These are phyloP conservation scores for Ptychadena robeensis DNA, from an alignment of 2,797 vertebrate species.

Conservation along the genomic window DNA sequence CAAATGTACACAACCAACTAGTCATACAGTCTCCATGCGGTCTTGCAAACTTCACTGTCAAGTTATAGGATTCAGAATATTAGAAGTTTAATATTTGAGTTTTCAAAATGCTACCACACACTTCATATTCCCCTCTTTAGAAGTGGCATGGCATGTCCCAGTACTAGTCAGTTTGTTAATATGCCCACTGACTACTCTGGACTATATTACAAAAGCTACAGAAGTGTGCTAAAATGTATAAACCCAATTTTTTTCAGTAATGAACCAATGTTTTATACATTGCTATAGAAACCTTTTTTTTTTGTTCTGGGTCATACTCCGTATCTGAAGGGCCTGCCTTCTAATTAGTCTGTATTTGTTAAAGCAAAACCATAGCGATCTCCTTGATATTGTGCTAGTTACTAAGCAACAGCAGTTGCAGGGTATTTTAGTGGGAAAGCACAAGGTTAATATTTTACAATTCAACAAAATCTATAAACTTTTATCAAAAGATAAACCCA, in stretches of 20 bases:
- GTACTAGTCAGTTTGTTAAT: not conserved
- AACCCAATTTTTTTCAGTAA: not conserved
- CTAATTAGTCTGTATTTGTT: slow-evolving; percentile 26
- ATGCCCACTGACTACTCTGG: no score
- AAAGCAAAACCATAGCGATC: not conserved
- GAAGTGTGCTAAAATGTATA: not conserved
- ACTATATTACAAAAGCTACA: not conserved
- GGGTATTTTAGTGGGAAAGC: slow-evolving; percentile 22
- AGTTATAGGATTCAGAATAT: not conserved
- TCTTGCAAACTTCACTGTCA: no score
- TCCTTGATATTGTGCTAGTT: slow-evolving; percentile 14
- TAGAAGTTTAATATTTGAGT: not conserved
- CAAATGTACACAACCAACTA: no score
- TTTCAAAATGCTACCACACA: no score
- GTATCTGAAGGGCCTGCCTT: slow-evolving; percentile 9
- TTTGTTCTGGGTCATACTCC: slow-evolving; percentile 30
- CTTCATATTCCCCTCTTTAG: not conserved
- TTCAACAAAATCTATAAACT: no score
- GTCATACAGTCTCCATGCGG: no score
- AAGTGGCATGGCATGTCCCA: not conserved
- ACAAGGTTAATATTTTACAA: slow-evolving; percentile 1
- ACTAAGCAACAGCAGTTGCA: slow-evolving; percentile 33
- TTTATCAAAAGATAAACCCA: no score
- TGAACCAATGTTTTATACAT: slow-evolving; percentile 24
- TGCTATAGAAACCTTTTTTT: slow-evolving; percentile 19